phyloP scores from a whole-genome alignment of 1,140 invertebrate species.

The Megalopta genalis region DNA sequence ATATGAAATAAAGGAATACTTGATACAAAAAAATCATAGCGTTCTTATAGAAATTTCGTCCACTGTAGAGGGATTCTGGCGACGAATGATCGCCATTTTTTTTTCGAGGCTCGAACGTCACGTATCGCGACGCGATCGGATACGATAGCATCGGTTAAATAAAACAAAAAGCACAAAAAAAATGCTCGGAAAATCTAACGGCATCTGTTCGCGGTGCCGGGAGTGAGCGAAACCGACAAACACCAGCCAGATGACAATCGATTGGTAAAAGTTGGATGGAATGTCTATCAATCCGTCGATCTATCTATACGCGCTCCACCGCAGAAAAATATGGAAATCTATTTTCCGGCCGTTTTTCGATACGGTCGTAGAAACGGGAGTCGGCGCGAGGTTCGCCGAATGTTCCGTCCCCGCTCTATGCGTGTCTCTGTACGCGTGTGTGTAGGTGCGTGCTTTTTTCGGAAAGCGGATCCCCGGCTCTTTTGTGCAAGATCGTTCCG shows the following conservation, averaged over 20 bases:
- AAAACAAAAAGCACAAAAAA: background rate
- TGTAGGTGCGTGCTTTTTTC: background rate
- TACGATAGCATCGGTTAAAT: background rate
- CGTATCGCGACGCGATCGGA: slow-evolving; percentile 7
- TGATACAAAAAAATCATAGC: too few relatives aligned
- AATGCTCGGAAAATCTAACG: background rate
- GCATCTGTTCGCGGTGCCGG: background rate
- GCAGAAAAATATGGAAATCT: slow-evolving; percentile 57
- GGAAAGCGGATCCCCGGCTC: background rate
- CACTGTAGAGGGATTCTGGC: background rate
- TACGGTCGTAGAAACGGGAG: slow-evolving; percentile 55
- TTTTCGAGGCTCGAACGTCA: background rate
- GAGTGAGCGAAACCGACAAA: slow-evolving; percentile 3
- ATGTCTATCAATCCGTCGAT: slow-evolving; percentile 58
- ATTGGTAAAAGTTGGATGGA: slow-evolving; percentile 52
- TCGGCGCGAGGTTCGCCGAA: slow-evolving; percentile 15
- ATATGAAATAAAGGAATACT: too few relatives aligned
- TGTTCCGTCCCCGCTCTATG: background rate
- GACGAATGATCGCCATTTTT: background rate
- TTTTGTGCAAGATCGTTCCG: slow-evolving; percentile 17
- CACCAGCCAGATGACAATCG: slow-evolving; percentile 44
- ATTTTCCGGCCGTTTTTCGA: slow-evolving; percentile 49
- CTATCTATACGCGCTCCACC: slow-evolving; percentile 48
- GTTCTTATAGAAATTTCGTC: too few relatives aligned
- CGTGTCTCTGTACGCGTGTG: too few relatives aligned